Conservation (phyloP, 2,888 invertebrate species). For the Amiota mariae region DNA sequence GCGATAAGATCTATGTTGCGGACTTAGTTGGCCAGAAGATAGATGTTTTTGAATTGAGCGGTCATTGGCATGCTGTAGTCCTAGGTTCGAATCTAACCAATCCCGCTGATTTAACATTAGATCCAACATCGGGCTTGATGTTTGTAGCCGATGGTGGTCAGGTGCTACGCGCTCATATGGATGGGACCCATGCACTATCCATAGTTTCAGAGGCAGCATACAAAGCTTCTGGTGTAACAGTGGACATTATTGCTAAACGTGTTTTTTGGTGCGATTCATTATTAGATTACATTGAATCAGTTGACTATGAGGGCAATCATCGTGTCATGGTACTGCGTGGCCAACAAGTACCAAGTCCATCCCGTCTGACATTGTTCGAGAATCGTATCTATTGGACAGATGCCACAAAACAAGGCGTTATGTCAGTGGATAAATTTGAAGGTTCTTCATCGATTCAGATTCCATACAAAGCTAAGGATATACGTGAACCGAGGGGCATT, state of each 20-base stretch:
- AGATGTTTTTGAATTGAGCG: slow-evolving; percentile 92
- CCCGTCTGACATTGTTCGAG: slow-evolving; percentile 87
- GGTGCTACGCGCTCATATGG: slow-evolving; percentile 92
- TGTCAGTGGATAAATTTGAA: slow-evolving; percentile 89
- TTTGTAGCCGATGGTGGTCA: slow-evolving; percentile 90
- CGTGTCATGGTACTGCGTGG: slow-evolving; percentile 87
- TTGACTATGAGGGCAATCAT: slow-evolving; percentile 91
- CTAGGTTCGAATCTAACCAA: slow-evolving; percentile 92
- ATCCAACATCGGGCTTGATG: slow-evolving; percentile 91
- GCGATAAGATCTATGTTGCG: slow-evolving; percentile 95
- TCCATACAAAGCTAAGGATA: slow-evolving; percentile 86
- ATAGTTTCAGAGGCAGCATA: slow-evolving; percentile 94
- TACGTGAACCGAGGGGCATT: slow-evolving; percentile 87
- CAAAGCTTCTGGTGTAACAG: slow-evolving; percentile 92
- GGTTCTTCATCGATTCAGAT: slow-evolving; percentile 85
- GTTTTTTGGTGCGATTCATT: slow-evolving; percentile 98
- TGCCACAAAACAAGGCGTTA: slow-evolving; percentile 89
- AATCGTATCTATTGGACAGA: slow-evolving; percentile 94
- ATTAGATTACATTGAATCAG: slow-evolving; percentile 95
- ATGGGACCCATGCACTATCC: slow-evolving; percentile 87
- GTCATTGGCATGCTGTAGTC: slow-evolving; percentile 91
- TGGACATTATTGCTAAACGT: slow-evolving; percentile 91
- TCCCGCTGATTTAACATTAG: slow-evolving; percentile 93
- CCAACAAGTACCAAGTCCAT: slow-evolving; percentile 89
- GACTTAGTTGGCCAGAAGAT: slow-evolving; percentile 95